Evolutionary conservation across 1,140 invertebrate species (phyloP), one percentile per base, ranked within the genome.

Genomic region (Procambarus virginalis): DNA sequence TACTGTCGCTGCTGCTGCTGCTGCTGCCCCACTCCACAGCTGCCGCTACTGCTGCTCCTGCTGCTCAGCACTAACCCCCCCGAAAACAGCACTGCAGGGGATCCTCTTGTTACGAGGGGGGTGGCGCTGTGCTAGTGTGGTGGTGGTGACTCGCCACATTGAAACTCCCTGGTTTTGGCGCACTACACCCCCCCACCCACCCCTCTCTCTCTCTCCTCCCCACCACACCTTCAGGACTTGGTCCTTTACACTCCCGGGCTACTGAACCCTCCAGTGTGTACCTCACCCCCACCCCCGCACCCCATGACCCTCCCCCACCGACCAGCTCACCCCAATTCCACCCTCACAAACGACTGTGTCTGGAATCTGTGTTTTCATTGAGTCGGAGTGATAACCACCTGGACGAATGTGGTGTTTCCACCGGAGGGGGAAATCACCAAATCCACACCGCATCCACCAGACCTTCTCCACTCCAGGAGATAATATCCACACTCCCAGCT

Each of bases 231-330:
- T 49, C 46, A 20, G 46, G 46, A 58, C 73, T 51, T 55, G 46
- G 68, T 76, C 83, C 48, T 48, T 77, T 58, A 73, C n/a, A 12
- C 84, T 85, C 49, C 73, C 84, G 22, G 45, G 48, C 73, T 77
- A 49, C 70, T 64, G 49, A 51, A n/a, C 73, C 84, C 49, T 70
- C 34, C 51, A 14, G 46, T 78, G 76, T 48, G 46, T 49, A 78
- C 76, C 75, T 45, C 51, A 22, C 81, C 76, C 20, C 76, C 46
- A 0, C 76, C 45, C 76, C 76, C 20, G 12, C 46, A 3, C 81
- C 60, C 64, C 55, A 6, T 10, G 12, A 55, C 51, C 8, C 51
- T 55, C 51, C 51, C 34, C 34, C 12, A 45, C n/a, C 75, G 6
- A 68, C 64, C 2, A 34, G 64, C 5, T n/a, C 64, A 17, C 64